Conservation (phyloP, 2,113 vertebrate species). For the Cathartes aura region DNA sequence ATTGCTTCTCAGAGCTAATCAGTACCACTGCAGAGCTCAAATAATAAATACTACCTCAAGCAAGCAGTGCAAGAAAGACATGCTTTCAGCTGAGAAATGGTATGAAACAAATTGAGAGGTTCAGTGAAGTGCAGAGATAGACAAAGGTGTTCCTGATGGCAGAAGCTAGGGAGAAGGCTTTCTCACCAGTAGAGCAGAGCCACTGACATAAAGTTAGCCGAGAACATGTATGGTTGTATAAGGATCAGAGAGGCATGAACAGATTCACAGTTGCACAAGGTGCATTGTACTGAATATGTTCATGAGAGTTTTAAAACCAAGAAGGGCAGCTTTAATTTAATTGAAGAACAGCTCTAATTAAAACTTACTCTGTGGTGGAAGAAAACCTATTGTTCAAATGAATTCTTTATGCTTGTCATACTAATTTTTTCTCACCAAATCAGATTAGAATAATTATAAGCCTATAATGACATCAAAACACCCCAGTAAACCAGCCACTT, state of each 20-base stretch:
- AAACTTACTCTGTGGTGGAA: conserved; percentile 25
- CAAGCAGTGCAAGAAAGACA: not conserved
- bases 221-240: not conserved
- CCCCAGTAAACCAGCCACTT: conserved; percentile 38
- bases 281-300: not conserved
- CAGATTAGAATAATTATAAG: conserved; percentile 60
- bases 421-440: conserved; percentile 44
- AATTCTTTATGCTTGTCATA: conserved; percentile 43
- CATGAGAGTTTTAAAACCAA: not conserved
- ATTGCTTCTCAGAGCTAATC: not conserved
- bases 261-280: not conserved
- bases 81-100: not conserved
- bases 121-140: not conserved
- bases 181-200: not conserved
- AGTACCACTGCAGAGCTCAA: not conserved
- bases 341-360: conserved; percentile 49
- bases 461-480: conserved; percentile 44
- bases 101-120: not conserved
- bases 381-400: conserved; percentile 48
- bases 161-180: not conserved
- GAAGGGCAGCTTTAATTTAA: conserved; percentile 38
- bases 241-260: not conserved
- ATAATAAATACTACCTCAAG: not conserved
- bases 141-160: not conserved
- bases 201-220: not conserved